Conservation (phyloP, 2,888 invertebrate species). For the Drosophila borealis region DNA sequence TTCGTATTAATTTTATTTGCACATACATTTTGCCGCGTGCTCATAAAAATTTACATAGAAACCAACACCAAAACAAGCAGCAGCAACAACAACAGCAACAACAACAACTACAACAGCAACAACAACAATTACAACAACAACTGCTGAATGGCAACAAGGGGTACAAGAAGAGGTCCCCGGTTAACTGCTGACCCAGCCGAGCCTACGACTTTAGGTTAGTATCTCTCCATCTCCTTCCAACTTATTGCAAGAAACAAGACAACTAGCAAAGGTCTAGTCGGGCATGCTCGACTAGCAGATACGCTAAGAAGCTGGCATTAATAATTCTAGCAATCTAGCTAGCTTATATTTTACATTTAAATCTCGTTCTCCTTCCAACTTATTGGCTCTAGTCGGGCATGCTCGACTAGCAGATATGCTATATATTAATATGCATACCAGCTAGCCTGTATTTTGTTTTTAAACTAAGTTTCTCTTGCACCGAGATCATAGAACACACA, state of each 20-base stretch:
- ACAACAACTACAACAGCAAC: slow-evolving; percentile 34
- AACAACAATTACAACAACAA: slow-evolving; percentile 33
- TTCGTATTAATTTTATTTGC: slow-evolving; percentile 78
- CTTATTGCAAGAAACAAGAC: slow-evolving; percentile 38
- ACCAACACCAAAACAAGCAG: slow-evolving; percentile 52
- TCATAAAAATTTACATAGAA: slow-evolving; percentile 79
- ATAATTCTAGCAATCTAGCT: too few species aligned
- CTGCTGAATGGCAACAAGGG: slow-evolving; percentile 54
- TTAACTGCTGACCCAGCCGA: slow-evolving; percentile 76
- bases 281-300: too few species aligned
- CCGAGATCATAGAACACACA: too few species aligned
- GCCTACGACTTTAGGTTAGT: slow-evolving; percentile 77
- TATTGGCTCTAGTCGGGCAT: too few species aligned
- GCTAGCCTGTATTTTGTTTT: too few species aligned
- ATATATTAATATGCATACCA: too few species aligned
- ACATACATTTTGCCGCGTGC: slow-evolving; percentile 65
- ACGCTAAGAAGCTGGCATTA: too few species aligned
- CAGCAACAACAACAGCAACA: slow-evolving; percentile 16
- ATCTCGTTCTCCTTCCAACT: too few species aligned
- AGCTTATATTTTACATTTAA: too few species aligned
- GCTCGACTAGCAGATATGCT: too few species aligned
- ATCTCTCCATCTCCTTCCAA: slow-evolving; percentile 58
- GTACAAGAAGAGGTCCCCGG: slow-evolving; percentile 54
- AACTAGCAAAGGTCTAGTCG: too few species aligned
- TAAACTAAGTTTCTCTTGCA: too few species aligned